Conservation (phyloP, 2,888 invertebrate species). For the Drosophila falleni region DNA sequence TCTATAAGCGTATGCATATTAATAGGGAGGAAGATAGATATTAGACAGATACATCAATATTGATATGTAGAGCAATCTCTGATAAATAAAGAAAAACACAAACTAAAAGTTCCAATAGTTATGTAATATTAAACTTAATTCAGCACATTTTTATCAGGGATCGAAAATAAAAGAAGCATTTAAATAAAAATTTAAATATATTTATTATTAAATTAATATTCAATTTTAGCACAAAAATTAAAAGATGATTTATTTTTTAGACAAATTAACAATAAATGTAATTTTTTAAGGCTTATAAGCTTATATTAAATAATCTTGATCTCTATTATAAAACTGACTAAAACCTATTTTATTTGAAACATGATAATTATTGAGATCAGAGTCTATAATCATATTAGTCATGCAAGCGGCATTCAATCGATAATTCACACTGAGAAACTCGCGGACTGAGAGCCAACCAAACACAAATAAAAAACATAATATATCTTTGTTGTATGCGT, state of each 20-base stretch:
- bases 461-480: neutral
- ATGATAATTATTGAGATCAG: too few relatives aligned
- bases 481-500: neutral
- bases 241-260: too few relatives aligned
- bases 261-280: too few relatives aligned
- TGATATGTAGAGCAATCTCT: neutral
- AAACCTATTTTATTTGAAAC: neutral
- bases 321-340: neutral
- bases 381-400: conserved; percentile 28
- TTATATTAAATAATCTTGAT: too few relatives aligned
- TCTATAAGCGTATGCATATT: conserved; percentile 29
- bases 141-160: neutral
- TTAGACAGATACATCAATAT: conserved; percentile 2
- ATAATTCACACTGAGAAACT: conserved; percentile 15
- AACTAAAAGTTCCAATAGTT: neutral
- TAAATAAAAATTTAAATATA: too few relatives aligned
- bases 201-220: too few relatives aligned
- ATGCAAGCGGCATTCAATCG: conserved; percentile 39
- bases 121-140: neutral
- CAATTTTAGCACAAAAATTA: too few relatives aligned
- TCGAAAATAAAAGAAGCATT: too few relatives aligned
- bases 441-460: conserved; percentile 1
- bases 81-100: neutral
- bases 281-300: too few relatives aligned
- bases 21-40: conserved; percentile 17